These are phyloP conservation scores for Catharus fuscescens DNA, from an alignment of 2,113 vertebrate species.

Conservation along the genomic window DNA sequence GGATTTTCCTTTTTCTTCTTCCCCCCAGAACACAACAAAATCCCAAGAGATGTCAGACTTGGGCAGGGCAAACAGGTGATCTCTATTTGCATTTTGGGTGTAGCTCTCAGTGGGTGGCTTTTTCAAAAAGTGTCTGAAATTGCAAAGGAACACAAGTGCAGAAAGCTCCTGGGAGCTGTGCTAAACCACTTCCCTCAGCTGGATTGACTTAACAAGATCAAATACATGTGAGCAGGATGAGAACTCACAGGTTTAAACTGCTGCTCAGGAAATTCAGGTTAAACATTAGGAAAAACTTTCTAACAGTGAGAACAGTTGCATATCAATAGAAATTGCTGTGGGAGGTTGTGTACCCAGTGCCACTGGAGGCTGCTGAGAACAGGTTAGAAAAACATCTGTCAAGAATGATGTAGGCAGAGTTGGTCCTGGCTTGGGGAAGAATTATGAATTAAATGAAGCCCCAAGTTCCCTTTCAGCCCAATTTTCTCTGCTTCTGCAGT, in stretches of 20 bases:
- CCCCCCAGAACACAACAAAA: neutral
- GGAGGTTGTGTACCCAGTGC: neutral
- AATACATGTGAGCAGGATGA: neutral
- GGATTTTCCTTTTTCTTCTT: neutral
- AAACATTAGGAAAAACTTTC: neutral
- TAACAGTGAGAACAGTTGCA: neutral
- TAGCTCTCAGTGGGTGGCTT: neutral
- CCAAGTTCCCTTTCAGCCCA: neutral
- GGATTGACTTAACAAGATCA: neutral
- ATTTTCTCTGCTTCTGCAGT: neutral
- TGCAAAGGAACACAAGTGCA: neutral
- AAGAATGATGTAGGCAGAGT: neutral
- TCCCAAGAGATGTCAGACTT: no score
- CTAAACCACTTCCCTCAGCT: neutral
- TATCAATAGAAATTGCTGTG: neutral
- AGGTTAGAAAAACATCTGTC: constrained; percentile 3
- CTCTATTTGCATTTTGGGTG: neutral
- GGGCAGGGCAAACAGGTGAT: neutral
- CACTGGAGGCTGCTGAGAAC: neutral
- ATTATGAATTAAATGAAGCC: neutral
- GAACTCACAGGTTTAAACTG: neutral
- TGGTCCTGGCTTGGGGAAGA: neutral
- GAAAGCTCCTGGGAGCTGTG: neutral
- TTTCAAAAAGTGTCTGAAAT: neutral
- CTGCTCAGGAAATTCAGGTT: neutral